phyloP scores from a whole-genome alignment of 1,140 invertebrate species.

The honey bee (Apis mellifera) region DNA sequence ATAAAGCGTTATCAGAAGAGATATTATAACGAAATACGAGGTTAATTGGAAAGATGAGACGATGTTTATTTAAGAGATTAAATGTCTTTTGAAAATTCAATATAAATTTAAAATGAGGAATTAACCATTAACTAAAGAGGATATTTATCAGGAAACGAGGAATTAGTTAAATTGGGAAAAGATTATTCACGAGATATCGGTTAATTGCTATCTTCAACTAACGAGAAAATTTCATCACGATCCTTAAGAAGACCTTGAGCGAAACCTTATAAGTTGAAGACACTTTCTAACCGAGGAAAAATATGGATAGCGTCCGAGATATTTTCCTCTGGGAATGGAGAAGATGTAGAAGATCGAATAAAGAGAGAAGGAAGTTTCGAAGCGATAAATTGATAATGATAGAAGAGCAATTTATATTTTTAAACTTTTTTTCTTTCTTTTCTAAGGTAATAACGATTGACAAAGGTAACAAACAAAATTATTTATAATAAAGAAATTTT shows the following conservation, averaged over 20 bases:
- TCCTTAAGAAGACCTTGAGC: conserved; percentile 16
- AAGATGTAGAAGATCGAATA: neutral
- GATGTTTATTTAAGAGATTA: too few species aligned
- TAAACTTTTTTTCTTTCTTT: neutral
- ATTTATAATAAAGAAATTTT: conserved; percentile 52
- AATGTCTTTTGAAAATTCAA: too few species aligned
- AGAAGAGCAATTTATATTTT: too few species aligned
- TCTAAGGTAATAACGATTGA: neutral
- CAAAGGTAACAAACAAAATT: conserved; percentile 7
- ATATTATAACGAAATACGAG: too few species aligned
- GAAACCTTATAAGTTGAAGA: conserved; percentile 19
- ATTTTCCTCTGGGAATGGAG: neutral
- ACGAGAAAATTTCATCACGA: conserved; percentile 14
- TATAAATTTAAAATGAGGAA: too few species aligned
- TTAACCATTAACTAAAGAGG: neutral
- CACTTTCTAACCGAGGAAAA: conserved; percentile 20
- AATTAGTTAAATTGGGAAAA: neutral
- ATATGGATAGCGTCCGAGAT: neutral
- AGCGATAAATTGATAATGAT: neutral
- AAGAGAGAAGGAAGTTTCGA: too few species aligned
- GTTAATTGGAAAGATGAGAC: too few species aligned
- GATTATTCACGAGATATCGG: conserved; percentile 11
- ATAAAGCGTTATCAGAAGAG: too few species aligned
- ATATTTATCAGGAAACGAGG: neutral
- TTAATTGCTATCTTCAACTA: conserved; percentile 25